These are phyloP conservation scores for Sycophila sp. DNA, from an alignment of 1,140 invertebrate species.

Conservation along the genomic window DNA sequence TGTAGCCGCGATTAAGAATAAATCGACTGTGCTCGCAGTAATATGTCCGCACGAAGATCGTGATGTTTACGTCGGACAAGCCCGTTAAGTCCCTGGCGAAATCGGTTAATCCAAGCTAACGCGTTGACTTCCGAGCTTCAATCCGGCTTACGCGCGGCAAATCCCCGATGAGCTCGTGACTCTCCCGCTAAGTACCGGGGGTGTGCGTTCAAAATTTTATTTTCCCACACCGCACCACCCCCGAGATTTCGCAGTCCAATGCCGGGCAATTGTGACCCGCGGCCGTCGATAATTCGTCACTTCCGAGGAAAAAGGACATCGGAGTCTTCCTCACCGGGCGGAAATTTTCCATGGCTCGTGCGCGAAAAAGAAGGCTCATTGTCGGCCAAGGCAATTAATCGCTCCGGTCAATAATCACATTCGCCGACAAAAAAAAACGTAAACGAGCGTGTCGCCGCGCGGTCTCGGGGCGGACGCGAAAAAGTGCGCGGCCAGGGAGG, in stretches of 20 bases:
- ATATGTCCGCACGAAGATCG: too few species aligned
- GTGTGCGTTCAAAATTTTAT: neutral
- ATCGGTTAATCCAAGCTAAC: too few species aligned
- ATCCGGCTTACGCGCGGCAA: too few species aligned
- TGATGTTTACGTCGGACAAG: too few species aligned
- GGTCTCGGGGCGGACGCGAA: neutral
- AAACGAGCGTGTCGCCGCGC: conserved; percentile 21
- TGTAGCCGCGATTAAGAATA: too few species aligned
- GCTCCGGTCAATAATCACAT: conserved; percentile 7
- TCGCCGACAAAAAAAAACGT: conserved; percentile 17
- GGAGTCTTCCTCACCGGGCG: neutral
- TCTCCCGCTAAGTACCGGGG: neutral
- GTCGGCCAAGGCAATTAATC: neutral
- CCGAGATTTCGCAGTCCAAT: neutral
- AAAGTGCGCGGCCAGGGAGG: neutral
- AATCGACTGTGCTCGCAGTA: too few species aligned
- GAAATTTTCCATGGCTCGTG: conserved; percentile 7
- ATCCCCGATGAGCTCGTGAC: too few species aligned
- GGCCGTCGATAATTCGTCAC: neutral
- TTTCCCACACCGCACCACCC: conserved; percentile 14
- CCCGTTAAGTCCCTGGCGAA: too few species aligned
- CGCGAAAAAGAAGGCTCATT: conserved; percentile 17
- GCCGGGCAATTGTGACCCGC: neutral
- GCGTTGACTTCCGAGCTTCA: too few species aligned
- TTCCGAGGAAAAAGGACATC: too few species aligned